Evolutionary conservation across 2,113 vertebrate genomes (phyloP), one percentile per base, ranked within the genome.

Genomic region (Etheostoma cragini): DNA sequence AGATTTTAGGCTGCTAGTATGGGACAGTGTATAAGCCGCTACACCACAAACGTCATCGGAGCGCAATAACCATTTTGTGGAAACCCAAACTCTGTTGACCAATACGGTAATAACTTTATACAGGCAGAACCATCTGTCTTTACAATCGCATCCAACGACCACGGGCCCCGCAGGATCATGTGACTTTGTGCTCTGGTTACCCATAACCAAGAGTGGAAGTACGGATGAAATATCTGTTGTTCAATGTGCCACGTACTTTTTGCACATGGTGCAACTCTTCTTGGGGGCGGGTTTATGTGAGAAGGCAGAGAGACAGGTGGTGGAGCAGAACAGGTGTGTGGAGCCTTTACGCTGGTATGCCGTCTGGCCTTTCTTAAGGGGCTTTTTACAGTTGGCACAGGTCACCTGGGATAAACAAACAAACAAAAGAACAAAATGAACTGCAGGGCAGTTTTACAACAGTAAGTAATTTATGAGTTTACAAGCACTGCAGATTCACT

Each of bases 231-330:
- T 8, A 38, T 19, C 12, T 46, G 10, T 8, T 10, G 17, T 12
- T 53, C 4, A 26, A 0, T 10, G 14, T 6, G 58, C 38, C 10
- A 42, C 38, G 10, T 42, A 99, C 98, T 99, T 99, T 95, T 98
- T 99, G 94, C 98, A 99, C 97, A 99, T 99, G 92, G 98, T 98
- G 95, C 98, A 99, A 91, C 97, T 97, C 94, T 99, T 99, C 96
- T 98, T 99, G 95, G 98, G 97, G 93, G 98, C 91, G 56, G 98
- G 98, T 87, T 99, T 99, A 90, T 99, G 98, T 67, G 98, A 99
- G 93, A 99, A 99, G 52, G 98, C 97, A 17, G 98, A 99, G 30
- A 99, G 96, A 94, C 98, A 99, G 89, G 96, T 94, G 66, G 98
- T 99, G 77, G 98, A 99, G 94, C 98, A 99, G 89, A 99, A 99